Evolutionary conservation across 2,113 vertebrate genomes (phyloP).

Genomic region (Plotosus lineatus): DNA sequence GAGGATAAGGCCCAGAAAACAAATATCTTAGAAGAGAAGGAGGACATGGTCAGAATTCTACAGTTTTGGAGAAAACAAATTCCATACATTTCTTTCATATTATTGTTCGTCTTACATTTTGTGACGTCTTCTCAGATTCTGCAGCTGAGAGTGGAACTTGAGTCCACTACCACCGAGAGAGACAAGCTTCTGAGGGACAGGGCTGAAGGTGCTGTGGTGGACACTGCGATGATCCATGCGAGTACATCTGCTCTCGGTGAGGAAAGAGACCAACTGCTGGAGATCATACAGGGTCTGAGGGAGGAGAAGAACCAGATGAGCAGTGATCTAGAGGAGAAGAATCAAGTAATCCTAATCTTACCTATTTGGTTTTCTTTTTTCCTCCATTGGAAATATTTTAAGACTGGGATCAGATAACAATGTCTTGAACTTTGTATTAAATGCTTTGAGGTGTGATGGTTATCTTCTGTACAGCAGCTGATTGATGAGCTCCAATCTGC

Average conservation of each 20-base stretch:
- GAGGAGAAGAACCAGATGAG: constrained; percentile 44
- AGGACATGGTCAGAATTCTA: constrained; percentile 23
- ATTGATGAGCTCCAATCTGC: constrained; percentile 48
- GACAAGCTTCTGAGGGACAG: constrained; percentile 42
- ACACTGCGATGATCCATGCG: constrained; percentile 18
- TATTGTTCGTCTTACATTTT: too few relatives aligned
- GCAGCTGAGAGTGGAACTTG: constrained; percentile 52
- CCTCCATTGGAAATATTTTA: too few relatives aligned
- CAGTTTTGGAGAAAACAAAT: neutral
- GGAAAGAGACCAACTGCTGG: constrained; percentile 54
- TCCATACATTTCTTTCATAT: too few relatives aligned
- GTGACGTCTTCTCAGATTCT: constrained; percentile 36
- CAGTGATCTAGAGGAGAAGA: constrained; percentile 39
- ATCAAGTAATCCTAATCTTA: constrained; percentile 10
- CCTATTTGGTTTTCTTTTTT: neutral
- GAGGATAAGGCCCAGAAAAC: constrained; percentile 34
- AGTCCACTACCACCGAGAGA: constrained; percentile 43
- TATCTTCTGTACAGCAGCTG: constrained; percentile 11
- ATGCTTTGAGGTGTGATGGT: too few relatives aligned
- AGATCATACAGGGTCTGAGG: constrained; percentile 35
- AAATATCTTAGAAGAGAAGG: constrained; percentile 20
- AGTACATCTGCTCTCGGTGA: constrained; percentile 44
- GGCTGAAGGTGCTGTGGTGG: constrained; percentile 9
- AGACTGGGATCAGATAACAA: too few relatives aligned
- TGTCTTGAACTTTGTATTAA: neutral